phyloP scores from a whole-genome alignment of 2,888 invertebrate species.

The Mimumesa dahlbomi region DNA sequence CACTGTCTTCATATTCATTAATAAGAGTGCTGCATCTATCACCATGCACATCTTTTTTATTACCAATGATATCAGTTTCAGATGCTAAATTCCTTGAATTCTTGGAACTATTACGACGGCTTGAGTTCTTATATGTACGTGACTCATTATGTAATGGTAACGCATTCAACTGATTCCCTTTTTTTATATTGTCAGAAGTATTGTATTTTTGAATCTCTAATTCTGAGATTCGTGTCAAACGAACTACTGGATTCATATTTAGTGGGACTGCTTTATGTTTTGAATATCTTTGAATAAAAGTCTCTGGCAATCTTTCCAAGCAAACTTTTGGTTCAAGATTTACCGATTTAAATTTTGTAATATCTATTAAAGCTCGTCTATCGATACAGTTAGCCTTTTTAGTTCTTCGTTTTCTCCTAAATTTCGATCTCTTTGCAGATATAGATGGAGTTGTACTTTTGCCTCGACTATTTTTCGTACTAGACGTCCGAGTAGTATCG shows the following conservation, averaged over 20 bases:
- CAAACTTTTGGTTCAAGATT: neutral
- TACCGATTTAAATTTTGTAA: neutral
- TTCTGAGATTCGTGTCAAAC: slow-evolving; percentile 9
- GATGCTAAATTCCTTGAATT: too few species aligned
- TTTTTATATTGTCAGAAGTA: neutral
- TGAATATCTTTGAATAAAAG: neutral
- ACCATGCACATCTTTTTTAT: too few species aligned
- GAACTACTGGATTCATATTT: slow-evolving; percentile 1
- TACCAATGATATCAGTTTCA: too few species aligned
- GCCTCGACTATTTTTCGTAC: neutral
- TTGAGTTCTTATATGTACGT: neutral
- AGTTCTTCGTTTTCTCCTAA: neutral
- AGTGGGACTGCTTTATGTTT: neutral
- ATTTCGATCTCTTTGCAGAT: too few species aligned
- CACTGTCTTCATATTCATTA: too few species aligned
- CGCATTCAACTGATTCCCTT: neutral
- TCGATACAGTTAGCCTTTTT: neutral
- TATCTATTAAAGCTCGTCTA: neutral
- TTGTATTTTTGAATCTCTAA: neutral
- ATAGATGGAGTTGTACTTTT: too few species aligned
- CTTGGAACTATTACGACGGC: too few species aligned
- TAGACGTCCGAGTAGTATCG: neutral
- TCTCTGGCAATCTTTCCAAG: neutral
- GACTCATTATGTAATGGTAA: too few species aligned
- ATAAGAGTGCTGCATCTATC: too few species aligned